Conservation (phyloP, 2,797 vertebrate genomes). For the Chloroceryle inda region DNA sequence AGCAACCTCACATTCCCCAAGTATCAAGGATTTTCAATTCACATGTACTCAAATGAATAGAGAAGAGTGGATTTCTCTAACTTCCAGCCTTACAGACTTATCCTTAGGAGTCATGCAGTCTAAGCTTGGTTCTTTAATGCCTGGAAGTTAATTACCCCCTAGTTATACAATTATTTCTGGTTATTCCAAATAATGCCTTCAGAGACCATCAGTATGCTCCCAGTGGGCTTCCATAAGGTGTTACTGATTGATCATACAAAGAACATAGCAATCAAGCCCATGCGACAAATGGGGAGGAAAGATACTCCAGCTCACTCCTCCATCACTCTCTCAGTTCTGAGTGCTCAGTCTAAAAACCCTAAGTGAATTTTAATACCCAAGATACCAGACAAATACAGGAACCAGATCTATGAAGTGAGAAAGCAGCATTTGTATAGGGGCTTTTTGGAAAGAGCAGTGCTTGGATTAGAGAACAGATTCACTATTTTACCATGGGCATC, state of each 20-base stretch:
- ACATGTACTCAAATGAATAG: background rate
- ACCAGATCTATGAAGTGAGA: background rate
- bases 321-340: background rate
- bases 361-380: background rate
- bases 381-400: background rate
- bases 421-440: background rate
- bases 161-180: constrained; percentile 24
- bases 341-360: background rate
- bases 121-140: constrained; percentile 8
- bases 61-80: background rate
- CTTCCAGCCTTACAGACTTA: background rate
- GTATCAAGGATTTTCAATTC: background rate
- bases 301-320: background rate
- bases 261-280: background rate
- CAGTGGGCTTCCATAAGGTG: background rate
- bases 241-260: constrained; percentile 21
- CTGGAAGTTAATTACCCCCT: constrained; percentile 51
- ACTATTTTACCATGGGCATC: background rate
- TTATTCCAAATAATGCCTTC: constrained; percentile 40
- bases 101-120: background rate
- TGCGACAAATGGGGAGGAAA: background rate
- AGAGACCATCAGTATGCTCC: background rate
- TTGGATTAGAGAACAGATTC: background rate
- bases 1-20: background rate
- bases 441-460: background rate